Evolutionary conservation across 2,888 invertebrate genomes (phyloP), one percentile per base, ranked within the genome.

Genomic region (Timema podura): DNA sequence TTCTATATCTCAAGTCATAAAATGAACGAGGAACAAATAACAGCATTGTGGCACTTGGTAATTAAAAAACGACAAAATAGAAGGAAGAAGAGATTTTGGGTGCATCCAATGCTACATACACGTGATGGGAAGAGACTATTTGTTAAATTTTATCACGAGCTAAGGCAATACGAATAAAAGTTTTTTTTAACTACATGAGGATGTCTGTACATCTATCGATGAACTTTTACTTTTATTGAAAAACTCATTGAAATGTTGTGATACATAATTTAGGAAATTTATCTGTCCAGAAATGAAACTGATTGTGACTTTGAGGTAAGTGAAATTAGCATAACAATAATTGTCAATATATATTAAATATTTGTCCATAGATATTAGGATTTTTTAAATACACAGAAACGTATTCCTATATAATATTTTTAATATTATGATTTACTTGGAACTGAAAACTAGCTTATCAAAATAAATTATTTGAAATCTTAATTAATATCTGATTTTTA

Each of bases 251-350:
- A 61, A 61, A 61, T 8, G 61, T 45, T 61, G 61, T 16, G 61
- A 61, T 61, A 61, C 61, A 61, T 11, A 30, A 30, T 44, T 61
- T 30, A 61, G 61, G 61, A 61, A 61, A 6, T 8, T 45, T 9
- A 61, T 61, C 30, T 61, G 30, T 10, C 61, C 61, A 13, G 30
- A 61, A 45, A 61, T 61, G 61, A 61, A 15, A 61, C 16, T 61
- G 16, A 61, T 61, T 9, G 30, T 16, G 30, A 61, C 61, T 15
- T 61, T 61, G 61, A 1, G 61, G 30, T 61, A 13, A 61, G 61
- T 61, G 30, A 61, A 8, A 61, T 61, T 30, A 30, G 61, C 2
- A 61, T 61, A 61, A 9, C 30, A n/a, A 7, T 57, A 57, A 16
- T 61, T 61, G 16, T 6, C 1, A 44, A 13, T 61, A 11, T 6